Base-by-base conservation (phyloP, 2,797 vertebrate genomes). In the Sebastes minor region DNA sequence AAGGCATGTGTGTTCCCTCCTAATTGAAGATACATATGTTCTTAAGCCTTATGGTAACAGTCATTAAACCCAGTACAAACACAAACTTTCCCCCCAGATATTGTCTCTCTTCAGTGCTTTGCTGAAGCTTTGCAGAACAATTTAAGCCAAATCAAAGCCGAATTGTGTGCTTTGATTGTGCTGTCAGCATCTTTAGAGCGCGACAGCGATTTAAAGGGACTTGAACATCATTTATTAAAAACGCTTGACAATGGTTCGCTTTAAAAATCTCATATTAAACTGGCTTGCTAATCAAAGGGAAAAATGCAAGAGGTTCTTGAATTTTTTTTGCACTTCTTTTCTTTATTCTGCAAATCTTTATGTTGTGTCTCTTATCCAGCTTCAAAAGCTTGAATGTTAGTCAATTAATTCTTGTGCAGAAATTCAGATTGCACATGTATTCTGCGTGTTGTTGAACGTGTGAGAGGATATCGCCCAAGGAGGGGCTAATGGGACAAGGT, bases 191-290 rank as follows among this genome's bases (percentile, higher is more conserved):
- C 68, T 76, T 86, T 35, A 61, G 53, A 81, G 57, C 32, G n/a
- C 80, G 73, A 66, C 22, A 14, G 60, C 65, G 52, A 81, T 87
- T 78, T 74, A 78, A 84, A 90, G 52, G 32, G 80, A 81, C 73
- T 81, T 78, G 22, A 84, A 52, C 67, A 85, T 91, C 2, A 88
- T 88, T 92, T 86, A 89, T 91, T 89, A 11, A 93, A 81, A 80
- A 61, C 16, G 14, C 64, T 71, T 84, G 61, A 74, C 84, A 87
- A 85, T 81, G 16, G 27, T 53, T 85, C 32, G 12, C 68, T 83
- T 81, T 88, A 72, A 88, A 65, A 83, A 81, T 67, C 25, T 78
- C 64, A 64, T 72, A 60, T 82, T 76, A 78, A 75, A 81, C 55
- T 57, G 22, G 7, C 61, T 86, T 35, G n/a, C 16, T 82, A 82